These are phyloP conservation scores for Thunnus albacares DNA, from an alignment of 2,797 vertebrate species.

Conservation along the genomic window DNA sequence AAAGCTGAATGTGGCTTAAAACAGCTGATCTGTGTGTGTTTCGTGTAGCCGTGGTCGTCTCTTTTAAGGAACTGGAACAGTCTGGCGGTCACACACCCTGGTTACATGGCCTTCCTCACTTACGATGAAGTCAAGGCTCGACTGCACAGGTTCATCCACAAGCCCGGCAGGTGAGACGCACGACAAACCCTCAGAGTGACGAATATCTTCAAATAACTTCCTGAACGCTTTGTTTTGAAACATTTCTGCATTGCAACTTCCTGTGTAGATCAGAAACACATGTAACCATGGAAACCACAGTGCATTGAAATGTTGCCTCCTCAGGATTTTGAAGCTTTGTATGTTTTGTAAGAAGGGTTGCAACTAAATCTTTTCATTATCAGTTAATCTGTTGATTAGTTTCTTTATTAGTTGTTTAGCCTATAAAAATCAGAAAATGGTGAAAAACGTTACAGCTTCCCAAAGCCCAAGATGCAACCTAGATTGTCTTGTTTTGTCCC, in stretches of 20 bases:
- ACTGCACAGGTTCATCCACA: slow-evolving; percentile 98
- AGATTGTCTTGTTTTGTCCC: too few relatives aligned
- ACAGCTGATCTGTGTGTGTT: background rate
- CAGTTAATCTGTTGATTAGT: too few relatives aligned
- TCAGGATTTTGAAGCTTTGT: background rate
- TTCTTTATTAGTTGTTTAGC: too few relatives aligned
- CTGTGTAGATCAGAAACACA: background rate
- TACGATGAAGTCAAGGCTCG: slow-evolving; percentile 98
- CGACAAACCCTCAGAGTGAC: background rate
- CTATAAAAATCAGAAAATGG: too few relatives aligned
- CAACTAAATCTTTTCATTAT: too few relatives aligned
- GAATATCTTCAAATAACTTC: background rate
- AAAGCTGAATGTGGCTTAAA: background rate
- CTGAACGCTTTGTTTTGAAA: background rate
- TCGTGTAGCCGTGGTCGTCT: slow-evolving; percentile 94
- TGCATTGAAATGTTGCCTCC: background rate
- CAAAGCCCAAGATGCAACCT: too few relatives aligned
- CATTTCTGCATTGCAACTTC: background rate
- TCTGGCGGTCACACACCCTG: slow-evolving; percentile 96
- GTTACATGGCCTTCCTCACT: slow-evolving; percentile 99
- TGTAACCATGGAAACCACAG: background rate
- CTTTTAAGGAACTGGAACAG: slow-evolving; percentile 99
- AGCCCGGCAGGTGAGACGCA: slow-evolving; percentile 94
- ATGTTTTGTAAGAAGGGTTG: background rate
- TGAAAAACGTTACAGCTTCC: too few relatives aligned